Conservation (phyloP, 1,140 invertebrate genomes). For the Drosophila grimshawi region DNA sequence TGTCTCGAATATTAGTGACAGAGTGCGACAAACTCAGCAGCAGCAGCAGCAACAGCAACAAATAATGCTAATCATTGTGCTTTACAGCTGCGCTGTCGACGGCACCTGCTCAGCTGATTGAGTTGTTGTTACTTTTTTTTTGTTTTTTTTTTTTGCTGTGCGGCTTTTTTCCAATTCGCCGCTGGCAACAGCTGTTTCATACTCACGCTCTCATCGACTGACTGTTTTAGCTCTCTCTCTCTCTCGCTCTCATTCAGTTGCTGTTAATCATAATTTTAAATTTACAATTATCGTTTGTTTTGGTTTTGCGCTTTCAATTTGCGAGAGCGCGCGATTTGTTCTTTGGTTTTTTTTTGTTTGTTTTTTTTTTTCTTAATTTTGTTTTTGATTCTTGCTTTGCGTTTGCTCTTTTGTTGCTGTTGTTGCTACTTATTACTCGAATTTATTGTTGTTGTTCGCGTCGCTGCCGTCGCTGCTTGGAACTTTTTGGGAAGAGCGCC, state of each 20-base stretch:
- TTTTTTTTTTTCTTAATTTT: slow-evolving; percentile 42
- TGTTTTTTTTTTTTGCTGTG: slow-evolving; percentile 46
- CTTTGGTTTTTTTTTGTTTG: slow-evolving; percentile 46
- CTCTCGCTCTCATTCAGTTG: slow-evolving; percentile 28
- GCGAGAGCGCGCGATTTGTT: slow-evolving; percentile 70
- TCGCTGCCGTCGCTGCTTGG: slow-evolving; percentile 33
- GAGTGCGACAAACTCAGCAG: slow-evolving; percentile 20
- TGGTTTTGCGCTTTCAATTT: slow-evolving; percentile 80
- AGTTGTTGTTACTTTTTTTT: slow-evolving; percentile 40
- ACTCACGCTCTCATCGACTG: background rate
- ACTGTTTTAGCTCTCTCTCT: background rate
- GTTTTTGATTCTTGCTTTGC: slow-evolving; percentile 35
- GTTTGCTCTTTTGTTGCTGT: slow-evolving; percentile 25
- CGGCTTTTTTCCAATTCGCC: slow-evolving; percentile 69
- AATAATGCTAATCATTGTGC: slow-evolving; percentile 53
- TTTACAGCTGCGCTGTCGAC: slow-evolving; percentile 21
- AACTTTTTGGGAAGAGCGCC: slow-evolving; percentile 55
- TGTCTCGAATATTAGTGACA: slow-evolving; percentile 37
- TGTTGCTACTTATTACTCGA: slow-evolving; percentile 54
- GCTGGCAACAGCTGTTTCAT: slow-evolving; percentile 69
- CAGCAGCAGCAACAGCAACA: slow-evolving; percentile 16
- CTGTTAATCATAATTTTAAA: slow-evolving; percentile 83
- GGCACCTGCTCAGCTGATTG: slow-evolving; percentile 42
- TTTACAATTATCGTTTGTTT: slow-evolving; percentile 83
- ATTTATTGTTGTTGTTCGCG: slow-evolving; percentile 21